Base-by-base conservation (phyloP, 2,797 vertebrate genomes). In the Phataginus tricuspis region DNA sequence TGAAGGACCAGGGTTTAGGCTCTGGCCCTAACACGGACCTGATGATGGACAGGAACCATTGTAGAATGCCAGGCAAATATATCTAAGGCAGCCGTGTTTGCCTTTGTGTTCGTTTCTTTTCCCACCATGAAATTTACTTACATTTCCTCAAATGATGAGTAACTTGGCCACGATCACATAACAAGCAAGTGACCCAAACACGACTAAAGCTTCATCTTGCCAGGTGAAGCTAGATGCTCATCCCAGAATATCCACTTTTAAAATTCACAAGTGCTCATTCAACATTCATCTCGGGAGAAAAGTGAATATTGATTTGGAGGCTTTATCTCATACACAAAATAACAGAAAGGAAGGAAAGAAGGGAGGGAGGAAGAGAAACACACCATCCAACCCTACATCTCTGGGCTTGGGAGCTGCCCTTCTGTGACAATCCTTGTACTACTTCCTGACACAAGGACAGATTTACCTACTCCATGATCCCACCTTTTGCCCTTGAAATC, bases 231-330 rank as follows among this genome's bases (percentile, higher is more conserved):
- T 23, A 86, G 21, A 18, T 13, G 18, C 21, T 42, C 25, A 19
- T 27, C 8, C 21, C 15, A 77, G 31, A 21, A 49, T 71, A 12
- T 55, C 37, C 29, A 66, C 21, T 74, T 31, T 7, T 19, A 61
- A 86, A 42, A 63, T 55, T 77, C 78, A 91, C 39, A 91, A 82
- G 88, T 39, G 2, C 2, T 71, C 78, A 53, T 42, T 83, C 49
- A n/a, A 31, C 3, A 68, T 16, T 75, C 59, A 63, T 34, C 78
- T 91, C 34, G 25, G 5, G 19, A 78, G 14, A 80, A 34, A 80
- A 75, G 29, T 84, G 29, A 8, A 42, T 93, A 55, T 94, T 80
- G 15, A 89, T 75, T 95, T 84, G 49, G 34, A 92, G 63, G 12
- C 9, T 71, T 37, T 42, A 39, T 86, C 93, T 68, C 42, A 74